These are phyloP conservation scores for Echinometra lucunter DNA, from an alignment of 53 echinoderm and acorn worm genomes.

Conservation along the genomic window DNA sequence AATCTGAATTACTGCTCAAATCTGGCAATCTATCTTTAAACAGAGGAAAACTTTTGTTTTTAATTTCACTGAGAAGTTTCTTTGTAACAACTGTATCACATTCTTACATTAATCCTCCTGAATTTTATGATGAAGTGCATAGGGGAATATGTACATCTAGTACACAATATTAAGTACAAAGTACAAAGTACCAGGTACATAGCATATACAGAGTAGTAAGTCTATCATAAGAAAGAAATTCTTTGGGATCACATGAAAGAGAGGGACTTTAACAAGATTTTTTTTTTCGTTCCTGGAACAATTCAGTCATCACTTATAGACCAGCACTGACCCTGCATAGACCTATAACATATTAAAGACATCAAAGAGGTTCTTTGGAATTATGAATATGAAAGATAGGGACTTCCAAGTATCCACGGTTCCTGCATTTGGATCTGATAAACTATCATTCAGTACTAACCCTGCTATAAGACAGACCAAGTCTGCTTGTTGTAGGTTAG, in stretches of 20 bases:
- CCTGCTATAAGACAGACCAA: neutral
- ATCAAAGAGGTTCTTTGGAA: too few species aligned
- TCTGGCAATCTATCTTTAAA: neutral
- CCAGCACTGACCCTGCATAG: too few species aligned
- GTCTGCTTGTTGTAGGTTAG: neutral
- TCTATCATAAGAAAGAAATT: neutral
- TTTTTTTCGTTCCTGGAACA: neutral
- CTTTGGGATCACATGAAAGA: constrained; percentile 43
- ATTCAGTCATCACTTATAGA: neutral
- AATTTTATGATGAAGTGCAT: neutral
- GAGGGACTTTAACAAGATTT: neutral
- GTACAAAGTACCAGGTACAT: too few species aligned
- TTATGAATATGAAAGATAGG: too few species aligned
- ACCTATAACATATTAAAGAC: too few species aligned
- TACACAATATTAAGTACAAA: too few species aligned
- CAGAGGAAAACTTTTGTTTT: neutral
- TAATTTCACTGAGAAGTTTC: too few species aligned
- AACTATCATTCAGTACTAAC: constrained; percentile 19
- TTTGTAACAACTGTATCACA: neutral
- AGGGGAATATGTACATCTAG: neutral
- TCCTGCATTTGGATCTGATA: too few species aligned
- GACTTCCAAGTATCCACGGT: too few species aligned
- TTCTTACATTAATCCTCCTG: neutral
- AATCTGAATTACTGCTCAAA: neutral
- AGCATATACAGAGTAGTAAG: too few species aligned